Evolutionary conservation across 2,888 invertebrate species (phyloP).

Genomic region (Callimorpha dominula): DNA sequence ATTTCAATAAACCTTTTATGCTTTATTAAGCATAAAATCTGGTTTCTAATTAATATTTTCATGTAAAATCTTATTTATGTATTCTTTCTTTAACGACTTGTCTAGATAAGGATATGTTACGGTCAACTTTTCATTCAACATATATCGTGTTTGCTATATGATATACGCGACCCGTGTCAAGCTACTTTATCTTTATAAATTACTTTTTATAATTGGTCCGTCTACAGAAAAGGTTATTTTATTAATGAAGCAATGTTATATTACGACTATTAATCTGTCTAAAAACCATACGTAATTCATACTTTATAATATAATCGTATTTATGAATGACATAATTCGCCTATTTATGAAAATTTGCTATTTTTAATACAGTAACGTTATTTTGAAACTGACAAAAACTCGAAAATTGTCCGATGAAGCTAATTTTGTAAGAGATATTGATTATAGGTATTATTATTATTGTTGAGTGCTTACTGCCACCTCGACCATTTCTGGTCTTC

Average conservation of each 20-base stretch:
- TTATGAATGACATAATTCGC: too few relatives aligned
- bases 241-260: not conserved
- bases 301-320: too few relatives aligned
- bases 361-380: too few relatives aligned
- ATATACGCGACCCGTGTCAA: constrained; percentile 4
- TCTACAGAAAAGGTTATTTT: constrained; percentile 13
- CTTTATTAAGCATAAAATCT: not conserved
- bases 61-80: constrained; percentile 1
- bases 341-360: too few relatives aligned
- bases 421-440: too few relatives aligned
- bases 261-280: not conserved
- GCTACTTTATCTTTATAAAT: constrained; percentile 21
- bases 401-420: too few relatives aligned
- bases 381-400: too few relatives aligned
- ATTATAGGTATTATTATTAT: too few relatives aligned
- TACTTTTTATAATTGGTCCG: constrained; percentile 41
- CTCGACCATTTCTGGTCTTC: too few relatives aligned
- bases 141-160: constrained; percentile 17
- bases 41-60: not conserved
- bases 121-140: constrained; percentile 15
- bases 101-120: constrained; percentile 2
- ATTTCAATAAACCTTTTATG: too few relatives aligned
- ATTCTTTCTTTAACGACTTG: not conserved
- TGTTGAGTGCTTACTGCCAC: too few relatives aligned
- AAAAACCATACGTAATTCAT: too few relatives aligned